These are phyloP conservation scores for Nesometra sesokonis DNA, from an alignment of 35 echinoderm and acorn worm species.

Conservation along the genomic window DNA sequence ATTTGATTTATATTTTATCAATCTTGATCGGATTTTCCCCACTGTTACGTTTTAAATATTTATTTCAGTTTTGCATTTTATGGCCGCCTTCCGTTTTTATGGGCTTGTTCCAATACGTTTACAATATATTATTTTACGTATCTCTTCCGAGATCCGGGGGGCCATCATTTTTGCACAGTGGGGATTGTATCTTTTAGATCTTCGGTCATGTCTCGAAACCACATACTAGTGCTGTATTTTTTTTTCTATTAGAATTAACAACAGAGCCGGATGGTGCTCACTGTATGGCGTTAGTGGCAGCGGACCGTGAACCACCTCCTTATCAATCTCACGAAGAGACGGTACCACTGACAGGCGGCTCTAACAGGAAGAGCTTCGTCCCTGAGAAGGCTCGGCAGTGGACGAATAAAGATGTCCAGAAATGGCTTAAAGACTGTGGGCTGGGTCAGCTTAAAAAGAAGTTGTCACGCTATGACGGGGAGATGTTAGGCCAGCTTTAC, in stretches of 20 bases:
- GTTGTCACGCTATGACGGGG: conserved; percentile 37
- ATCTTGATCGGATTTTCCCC: too few species aligned
- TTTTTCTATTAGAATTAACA: background rate
- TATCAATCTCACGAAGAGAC: background rate
- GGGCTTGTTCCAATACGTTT: too few species aligned
- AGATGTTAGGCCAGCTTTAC: conserved; percentile 35
- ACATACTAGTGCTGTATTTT: too few species aligned
- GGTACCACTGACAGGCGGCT: background rate
- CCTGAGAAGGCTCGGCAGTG: background rate
- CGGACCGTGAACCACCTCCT: background rate
- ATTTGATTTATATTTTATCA: too few species aligned
- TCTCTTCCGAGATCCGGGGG: too few species aligned
- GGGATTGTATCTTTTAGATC: too few species aligned
- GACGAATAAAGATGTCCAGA: conserved; percentile 40
- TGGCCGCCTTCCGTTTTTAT: too few species aligned
- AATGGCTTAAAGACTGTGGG: conserved; percentile 26
- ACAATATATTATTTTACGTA: too few species aligned
- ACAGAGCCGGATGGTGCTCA: background rate
- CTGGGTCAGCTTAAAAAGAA: conserved; percentile 31
- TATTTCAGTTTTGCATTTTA: too few species aligned
- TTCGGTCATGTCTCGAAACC: too few species aligned
- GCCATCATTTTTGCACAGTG: too few species aligned
- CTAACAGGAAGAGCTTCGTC: background rate
- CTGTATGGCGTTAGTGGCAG: background rate
- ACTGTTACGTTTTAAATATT: too few species aligned